Conservation (phyloP, 2,888 invertebrate genomes). For the Sinhomidia bicolor region DNA sequence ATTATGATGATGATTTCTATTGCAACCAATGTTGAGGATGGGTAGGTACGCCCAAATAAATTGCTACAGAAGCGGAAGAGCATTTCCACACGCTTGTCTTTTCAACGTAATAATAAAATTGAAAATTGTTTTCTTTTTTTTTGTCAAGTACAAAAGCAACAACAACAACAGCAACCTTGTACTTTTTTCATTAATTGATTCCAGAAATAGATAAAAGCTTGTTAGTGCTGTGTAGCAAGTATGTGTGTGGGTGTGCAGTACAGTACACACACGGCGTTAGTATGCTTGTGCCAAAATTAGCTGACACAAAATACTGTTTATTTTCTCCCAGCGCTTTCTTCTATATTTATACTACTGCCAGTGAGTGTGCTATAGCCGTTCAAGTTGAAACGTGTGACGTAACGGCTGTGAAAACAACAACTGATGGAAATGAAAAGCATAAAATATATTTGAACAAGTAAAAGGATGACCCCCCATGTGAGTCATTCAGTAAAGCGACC, state of each 20-base stretch:
- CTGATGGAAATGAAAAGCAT: slow-evolving; percentile 58
- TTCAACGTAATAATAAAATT: too few relatives aligned
- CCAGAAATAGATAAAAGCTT: too few relatives aligned
- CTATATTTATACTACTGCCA: not conserved
- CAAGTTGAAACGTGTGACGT: slow-evolving; percentile 37
- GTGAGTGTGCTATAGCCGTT: not conserved
- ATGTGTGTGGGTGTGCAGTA: not conserved
- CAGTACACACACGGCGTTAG: not conserved
- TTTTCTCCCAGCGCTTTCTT: not conserved
- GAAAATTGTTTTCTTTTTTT: too few relatives aligned
- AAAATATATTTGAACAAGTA: slow-evolving; percentile 74
- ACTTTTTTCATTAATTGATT: too few relatives aligned
- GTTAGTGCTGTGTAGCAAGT: not conserved
- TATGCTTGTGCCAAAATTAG: slow-evolving; percentile 10
- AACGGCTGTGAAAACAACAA: slow-evolving; percentile 50
- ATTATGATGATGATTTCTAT: too few relatives aligned
- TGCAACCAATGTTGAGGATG: too few relatives aligned
- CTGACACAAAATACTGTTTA: not conserved
- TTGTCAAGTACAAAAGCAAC: too few relatives aligned
- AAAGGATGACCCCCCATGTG: slow-evolving; percentile 75
- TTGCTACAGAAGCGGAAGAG: too few relatives aligned
- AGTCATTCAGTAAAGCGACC: slow-evolving; percentile 73
- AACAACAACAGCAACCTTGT: too few relatives aligned
- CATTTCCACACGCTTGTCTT: too few relatives aligned
- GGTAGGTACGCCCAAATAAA: not conserved